Evolutionary conservation across 2,113 vertebrate species (phyloP).

Genomic region (Setophaga petechia): DNA sequence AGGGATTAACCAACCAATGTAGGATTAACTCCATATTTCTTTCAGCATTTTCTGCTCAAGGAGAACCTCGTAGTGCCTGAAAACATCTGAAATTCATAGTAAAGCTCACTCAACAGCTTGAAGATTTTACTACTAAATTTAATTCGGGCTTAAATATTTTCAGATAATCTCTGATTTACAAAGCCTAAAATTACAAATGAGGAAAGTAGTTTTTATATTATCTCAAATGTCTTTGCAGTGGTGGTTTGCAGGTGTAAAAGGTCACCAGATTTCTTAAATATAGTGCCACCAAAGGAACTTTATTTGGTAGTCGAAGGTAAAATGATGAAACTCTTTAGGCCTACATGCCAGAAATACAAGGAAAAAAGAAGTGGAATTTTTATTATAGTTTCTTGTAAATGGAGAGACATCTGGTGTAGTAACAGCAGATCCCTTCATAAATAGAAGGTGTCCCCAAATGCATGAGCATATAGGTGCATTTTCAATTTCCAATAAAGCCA

Average conservation of each 20-base stretch:
- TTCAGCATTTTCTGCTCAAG: background rate
- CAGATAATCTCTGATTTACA: background rate
- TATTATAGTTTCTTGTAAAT: background rate
- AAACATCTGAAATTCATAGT: background rate
- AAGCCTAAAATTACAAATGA: background rate
- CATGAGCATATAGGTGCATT: background rate
- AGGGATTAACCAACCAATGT: background rate
- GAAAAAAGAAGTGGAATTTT: background rate
- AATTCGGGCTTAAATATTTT: background rate
- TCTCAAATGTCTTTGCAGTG: background rate
- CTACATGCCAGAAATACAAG: background rate
- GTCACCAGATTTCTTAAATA: background rate
- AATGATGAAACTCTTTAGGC: background rate
- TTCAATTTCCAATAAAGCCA: background rate
- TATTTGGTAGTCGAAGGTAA: background rate
- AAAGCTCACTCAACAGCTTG: background rate
- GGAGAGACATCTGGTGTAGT: background rate
- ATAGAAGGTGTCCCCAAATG: background rate
- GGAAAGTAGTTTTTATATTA: background rate
- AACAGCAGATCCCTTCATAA: background rate
- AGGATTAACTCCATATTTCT: background rate
- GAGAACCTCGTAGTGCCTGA: background rate
- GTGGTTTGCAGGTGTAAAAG: background rate
- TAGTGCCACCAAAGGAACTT: background rate
- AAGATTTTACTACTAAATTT: background rate